Conservation (phyloP, 2,888 invertebrate genomes). For the Drosophila mayaguana region DNA sequence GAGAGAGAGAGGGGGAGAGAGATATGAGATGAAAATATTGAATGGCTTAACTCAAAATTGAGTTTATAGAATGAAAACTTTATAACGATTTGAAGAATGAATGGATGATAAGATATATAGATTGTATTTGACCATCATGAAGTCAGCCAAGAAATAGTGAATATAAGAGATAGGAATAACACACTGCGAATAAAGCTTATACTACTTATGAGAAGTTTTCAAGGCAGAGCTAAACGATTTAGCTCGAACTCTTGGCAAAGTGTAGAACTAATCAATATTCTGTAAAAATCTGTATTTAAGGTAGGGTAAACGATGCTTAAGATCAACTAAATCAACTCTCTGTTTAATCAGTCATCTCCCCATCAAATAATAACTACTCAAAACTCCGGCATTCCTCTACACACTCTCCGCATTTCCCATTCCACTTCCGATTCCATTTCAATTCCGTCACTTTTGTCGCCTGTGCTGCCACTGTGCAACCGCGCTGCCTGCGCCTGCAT, state of each 20-base stretch:
- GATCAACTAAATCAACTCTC: not conserved
- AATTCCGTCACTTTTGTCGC: constrained; percentile 40
- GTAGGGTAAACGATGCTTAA: not conserved
- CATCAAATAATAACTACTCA: not conserved
- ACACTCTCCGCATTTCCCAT: not conserved
- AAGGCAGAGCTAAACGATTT: not conserved
- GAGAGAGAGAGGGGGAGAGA: not conserved
- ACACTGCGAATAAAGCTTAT: too few species aligned
- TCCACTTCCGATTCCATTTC: not conserved
- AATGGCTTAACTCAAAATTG: not conserved
- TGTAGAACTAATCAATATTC: not conserved
- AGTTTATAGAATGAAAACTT: not conserved
- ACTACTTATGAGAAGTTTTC: not conserved
- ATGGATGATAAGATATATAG: not conserved
- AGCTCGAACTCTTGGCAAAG: not conserved
- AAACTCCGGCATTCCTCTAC: not conserved
- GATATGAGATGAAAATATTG: too few species aligned
- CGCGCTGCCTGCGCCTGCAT: not conserved
- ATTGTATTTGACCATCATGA: too few species aligned
- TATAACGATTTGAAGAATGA: not conserved
- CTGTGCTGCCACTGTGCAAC: constrained; percentile 14
- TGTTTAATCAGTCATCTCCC: too few species aligned
- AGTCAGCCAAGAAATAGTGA: too few species aligned
- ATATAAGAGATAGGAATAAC: too few species aligned
- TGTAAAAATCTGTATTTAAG: not conserved